Evolutionary conservation across 2,888 invertebrate genomes (phyloP).

Genomic region (Chironomus tentans): DNA sequence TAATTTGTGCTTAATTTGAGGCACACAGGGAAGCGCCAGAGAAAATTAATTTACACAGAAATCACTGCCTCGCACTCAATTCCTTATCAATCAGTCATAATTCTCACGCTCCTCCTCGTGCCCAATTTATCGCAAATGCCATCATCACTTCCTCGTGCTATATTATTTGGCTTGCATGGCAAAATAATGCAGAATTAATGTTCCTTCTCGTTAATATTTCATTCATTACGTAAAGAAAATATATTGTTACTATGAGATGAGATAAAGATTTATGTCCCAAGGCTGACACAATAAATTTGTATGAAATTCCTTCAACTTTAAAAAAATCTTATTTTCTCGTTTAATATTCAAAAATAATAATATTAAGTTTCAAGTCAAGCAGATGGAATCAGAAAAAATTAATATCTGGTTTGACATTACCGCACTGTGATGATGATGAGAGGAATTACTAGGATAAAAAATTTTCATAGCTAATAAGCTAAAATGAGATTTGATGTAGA

Average conservation of each 20-base stretch:
- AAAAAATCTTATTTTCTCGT: too few relatives aligned
- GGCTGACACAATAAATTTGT: neutral
- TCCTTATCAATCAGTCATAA: neutral
- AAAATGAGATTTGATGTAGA: neutral
- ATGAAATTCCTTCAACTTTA: neutral
- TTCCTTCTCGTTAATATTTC: neutral
- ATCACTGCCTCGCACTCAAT: neutral
- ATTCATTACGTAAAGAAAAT: neutral
- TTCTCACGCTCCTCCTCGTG: neutral
- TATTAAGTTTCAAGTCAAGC: too few relatives aligned
- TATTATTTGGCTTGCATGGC: neutral
- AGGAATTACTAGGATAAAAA: neutral
- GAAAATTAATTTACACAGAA: neutral
- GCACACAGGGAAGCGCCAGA: neutral
- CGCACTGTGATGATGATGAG: too few relatives aligned
- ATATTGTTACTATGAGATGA: neutral
- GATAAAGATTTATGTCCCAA: neutral
- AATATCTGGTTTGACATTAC: too few relatives aligned
- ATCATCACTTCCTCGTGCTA: neutral
- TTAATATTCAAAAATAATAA: too few relatives aligned
- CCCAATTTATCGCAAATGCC: neutral
- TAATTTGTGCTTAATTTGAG: too few relatives aligned
- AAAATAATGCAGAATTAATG: neutral
- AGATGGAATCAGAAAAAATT: too few relatives aligned
- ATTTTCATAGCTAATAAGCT: neutral